Percentiles rank a stretch among this genome's conserved stretches.
Conservation (phyloP, 2,113 vertebrate species). For the Psammodynastes pulverulentus region DNA sequence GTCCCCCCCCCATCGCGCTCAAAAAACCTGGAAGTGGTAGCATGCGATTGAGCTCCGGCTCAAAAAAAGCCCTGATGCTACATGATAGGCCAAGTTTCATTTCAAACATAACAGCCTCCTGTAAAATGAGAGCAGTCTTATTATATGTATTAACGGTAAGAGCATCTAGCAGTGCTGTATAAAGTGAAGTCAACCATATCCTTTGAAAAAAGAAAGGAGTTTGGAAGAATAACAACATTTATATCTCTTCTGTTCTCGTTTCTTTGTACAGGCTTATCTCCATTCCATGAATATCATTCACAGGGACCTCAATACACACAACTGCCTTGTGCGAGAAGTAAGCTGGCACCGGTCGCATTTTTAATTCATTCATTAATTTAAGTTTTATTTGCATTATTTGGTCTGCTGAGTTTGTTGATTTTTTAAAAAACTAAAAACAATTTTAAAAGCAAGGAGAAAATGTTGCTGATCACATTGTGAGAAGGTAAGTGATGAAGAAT, state of each 20-base stretch:
- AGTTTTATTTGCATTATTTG: not conserved
- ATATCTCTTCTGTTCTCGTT: not conserved
- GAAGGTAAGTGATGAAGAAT: not conserved
- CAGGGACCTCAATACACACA: conserved; percentile 95
- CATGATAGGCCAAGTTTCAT: not conserved
- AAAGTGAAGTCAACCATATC: not conserved
- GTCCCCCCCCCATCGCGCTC: no score
- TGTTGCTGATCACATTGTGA: not conserved
- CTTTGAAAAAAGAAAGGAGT: not conserved
- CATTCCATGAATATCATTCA: conserved; percentile 99
- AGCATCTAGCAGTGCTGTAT: not conserved
- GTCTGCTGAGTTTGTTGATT: not conserved
- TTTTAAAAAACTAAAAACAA: not conserved
- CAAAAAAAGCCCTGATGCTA: no score
- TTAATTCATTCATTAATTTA: not conserved
- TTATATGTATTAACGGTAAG: not conserved
- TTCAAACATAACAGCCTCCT: not conserved
- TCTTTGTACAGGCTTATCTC: conserved; percentile 78
- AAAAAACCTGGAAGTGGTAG: no score
- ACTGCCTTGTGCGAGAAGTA: conserved; percentile 92
- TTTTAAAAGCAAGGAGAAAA: not conserved
- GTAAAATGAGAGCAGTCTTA: not conserved
- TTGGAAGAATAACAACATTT: not conserved
- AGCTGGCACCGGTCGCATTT: not conserved
- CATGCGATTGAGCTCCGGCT: no score